Evolutionary conservation across 1,140 invertebrate species (phyloP).

Genomic region (Drosophila rufa): DNA sequence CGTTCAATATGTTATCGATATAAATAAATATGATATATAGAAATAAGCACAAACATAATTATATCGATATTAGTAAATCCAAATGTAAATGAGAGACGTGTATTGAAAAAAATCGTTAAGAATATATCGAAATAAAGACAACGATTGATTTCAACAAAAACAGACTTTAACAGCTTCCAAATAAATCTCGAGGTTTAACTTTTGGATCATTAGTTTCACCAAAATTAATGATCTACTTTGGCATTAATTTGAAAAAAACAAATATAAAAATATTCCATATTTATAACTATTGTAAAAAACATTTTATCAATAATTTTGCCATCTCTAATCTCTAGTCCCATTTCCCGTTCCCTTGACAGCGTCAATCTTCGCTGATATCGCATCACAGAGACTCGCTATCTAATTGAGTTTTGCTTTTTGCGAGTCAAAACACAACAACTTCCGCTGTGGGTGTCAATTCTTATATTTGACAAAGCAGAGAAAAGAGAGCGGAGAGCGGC

Average conservation of each 20-base stretch:
- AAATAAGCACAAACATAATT: too few species aligned
- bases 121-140: neutral
- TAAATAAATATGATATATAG: too few species aligned
- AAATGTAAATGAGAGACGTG: neutral
- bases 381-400: conserved; percentile 3
- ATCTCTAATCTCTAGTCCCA: neutral
- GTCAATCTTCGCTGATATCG: conserved; percentile 19
- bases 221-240: too few species aligned
- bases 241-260: too few species aligned
- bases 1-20: too few species aligned
- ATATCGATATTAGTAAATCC: neutral
- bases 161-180: neutral
- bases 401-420: conserved; percentile 37
- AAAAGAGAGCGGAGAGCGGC: neutral
- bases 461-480: conserved; percentile 5
- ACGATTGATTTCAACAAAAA: neutral
- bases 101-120: neutral
- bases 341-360: conserved; percentile 1
- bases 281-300: neutral
- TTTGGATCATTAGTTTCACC: too few species aligned
- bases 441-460: conserved; percentile 53
- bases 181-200: neutral
- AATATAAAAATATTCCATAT: too few species aligned
- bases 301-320: neutral
- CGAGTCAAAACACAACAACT: conserved; percentile 37